A percentile compares a stretch with the other conserved stretches of the same genome.
Evolutionary conservation across 1,140 invertebrate species (phyloP).

Genomic region (Sminthurinus signatus): DNA sequence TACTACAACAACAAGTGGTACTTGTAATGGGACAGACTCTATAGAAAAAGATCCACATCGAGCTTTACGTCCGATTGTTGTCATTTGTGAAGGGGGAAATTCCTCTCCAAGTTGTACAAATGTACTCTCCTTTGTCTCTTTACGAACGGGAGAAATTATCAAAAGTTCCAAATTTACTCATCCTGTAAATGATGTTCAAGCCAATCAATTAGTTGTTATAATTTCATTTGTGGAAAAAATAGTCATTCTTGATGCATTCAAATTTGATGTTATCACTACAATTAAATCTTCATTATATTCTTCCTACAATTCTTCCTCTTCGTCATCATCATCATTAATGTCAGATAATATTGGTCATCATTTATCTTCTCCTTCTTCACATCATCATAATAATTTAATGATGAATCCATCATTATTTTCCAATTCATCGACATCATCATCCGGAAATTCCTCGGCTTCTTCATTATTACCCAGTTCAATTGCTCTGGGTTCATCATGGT

Average conservation of each 20-base stretch:
- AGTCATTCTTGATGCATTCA: constrained; percentile 81
- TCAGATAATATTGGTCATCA: too few species aligned
- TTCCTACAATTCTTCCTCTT: too few species aligned
- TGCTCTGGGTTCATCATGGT: constrained; percentile 64
- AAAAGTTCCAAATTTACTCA: constrained; percentile 90
- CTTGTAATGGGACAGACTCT: too few species aligned
- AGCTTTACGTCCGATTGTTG: constrained; percentile 74
- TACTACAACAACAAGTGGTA: too few species aligned
- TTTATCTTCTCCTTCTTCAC: constrained; percentile 68
- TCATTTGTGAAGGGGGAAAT: constrained; percentile 74
- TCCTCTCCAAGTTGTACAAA: constrained; percentile 70
- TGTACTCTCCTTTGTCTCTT: constrained; percentile 80
- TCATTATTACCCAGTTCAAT: constrained; percentile 62
- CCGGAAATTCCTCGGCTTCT: too few species aligned
- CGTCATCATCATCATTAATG: too few species aligned
- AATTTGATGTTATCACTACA: constrained; percentile 54
- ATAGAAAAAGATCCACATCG: constrained; percentile 60
- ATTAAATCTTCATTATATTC: too few species aligned
- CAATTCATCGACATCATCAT: too few species aligned
- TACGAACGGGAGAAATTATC: constrained; percentile 78
- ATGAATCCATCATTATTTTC: too few species aligned
- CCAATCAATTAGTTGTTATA: constrained; percentile 73
- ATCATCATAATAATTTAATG: constrained; percentile 50
- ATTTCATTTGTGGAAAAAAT: constrained; percentile 84
- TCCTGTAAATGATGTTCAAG: constrained; percentile 75